Conservation (phyloP, 2,113 vertebrate species). For the Lichenostomus cassidix region DNA sequence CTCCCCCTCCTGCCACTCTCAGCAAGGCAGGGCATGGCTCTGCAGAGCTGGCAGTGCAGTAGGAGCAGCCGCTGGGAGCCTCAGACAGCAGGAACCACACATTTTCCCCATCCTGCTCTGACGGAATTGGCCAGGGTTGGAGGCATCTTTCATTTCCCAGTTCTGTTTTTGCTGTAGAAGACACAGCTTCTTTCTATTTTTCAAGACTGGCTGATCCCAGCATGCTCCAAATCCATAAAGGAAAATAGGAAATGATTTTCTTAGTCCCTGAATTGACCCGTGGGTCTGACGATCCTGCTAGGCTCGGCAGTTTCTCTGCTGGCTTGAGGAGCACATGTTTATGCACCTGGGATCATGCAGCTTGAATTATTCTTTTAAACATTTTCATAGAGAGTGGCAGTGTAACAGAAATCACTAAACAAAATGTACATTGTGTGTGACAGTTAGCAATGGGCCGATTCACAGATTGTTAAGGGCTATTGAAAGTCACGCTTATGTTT, state of each 20-base stretch:
- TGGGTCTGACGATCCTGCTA: slow-evolving; percentile 48
- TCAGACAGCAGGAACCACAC: neutral
- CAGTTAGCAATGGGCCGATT: slow-evolving; percentile 66
- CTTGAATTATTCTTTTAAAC: slow-evolving; percentile 72
- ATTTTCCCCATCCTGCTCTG: slow-evolving; percentile 11
- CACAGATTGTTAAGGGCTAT: slow-evolving; percentile 70
- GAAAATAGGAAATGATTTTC: slow-evolving; percentile 68
- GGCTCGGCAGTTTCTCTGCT: slow-evolving; percentile 58
- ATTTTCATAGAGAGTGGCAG: slow-evolving; percentile 67
- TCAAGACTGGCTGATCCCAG: slow-evolving; percentile 59
- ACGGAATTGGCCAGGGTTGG: slow-evolving; percentile 4
- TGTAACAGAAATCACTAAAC: slow-evolving; percentile 68
- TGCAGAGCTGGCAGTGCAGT: neutral
- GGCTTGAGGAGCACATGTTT: slow-evolving; percentile 41
- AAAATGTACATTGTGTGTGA: slow-evolving; percentile 71
- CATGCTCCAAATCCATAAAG: slow-evolving; percentile 47
- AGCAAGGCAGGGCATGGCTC: neutral
- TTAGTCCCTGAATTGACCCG: slow-evolving; percentile 58
- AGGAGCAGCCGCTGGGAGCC: neutral
- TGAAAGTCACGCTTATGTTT: slow-evolving; percentile 69
- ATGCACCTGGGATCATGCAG: slow-evolving; percentile 65
- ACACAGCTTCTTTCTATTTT: slow-evolving; percentile 58
- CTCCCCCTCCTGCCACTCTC: neutral
- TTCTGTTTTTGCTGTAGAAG: slow-evolving; percentile 54
- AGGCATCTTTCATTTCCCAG: slow-evolving; percentile 52